Conservation (phyloP, 2,888 invertebrate genomes). For the Hedychridium roseum region DNA sequence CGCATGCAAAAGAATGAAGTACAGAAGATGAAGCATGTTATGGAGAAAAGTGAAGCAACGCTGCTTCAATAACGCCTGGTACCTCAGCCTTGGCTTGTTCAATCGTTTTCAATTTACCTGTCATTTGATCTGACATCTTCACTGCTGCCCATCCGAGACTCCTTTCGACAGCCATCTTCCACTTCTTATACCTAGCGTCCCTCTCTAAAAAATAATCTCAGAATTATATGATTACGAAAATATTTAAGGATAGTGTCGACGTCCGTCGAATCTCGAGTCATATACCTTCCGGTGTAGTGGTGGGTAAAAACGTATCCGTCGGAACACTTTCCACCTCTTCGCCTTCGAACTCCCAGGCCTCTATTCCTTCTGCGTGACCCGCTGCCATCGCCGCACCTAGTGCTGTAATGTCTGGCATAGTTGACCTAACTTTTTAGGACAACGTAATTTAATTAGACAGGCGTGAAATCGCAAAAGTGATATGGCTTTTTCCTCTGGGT, state of each 20-base stretch:
- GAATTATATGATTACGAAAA: no score
- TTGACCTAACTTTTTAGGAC: slow-evolving; percentile 86
- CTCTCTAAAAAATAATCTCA: slow-evolving; percentile 74
- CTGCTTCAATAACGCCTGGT: slow-evolving; percentile 10
- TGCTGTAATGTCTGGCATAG: slow-evolving; percentile 88
- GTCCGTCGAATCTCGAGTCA: no score
- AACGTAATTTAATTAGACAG: no score
- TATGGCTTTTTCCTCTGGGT: not conserved
- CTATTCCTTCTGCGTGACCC: slow-evolving; percentile 78
- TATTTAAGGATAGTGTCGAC: no score
- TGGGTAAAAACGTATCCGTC: slow-evolving; percentile 82
- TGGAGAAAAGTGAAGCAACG: slow-evolving; percentile 2
- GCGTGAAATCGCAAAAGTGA: slow-evolving; percentile 21
- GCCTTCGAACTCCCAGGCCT: slow-evolving; percentile 74
- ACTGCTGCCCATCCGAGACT: slow-evolving; percentile 88
- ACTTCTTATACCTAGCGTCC: slow-evolving; percentile 83
- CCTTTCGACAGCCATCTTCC: slow-evolving; percentile 95
- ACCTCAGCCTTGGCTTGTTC: slow-evolving; percentile 11
- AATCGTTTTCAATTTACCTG: slow-evolving; percentile 68
- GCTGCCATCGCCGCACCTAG: slow-evolving; percentile 95
- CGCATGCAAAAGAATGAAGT: slow-evolving; percentile 11
- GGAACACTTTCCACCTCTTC: slow-evolving; percentile 69
- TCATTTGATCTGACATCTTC: slow-evolving; percentile 78
- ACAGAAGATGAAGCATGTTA: slow-evolving; percentile 2
- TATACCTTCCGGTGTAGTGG: slow-evolving; percentile 79